Conservation (phyloP, 1,140 invertebrate genomes). For the Galleria mellonella region DNA sequence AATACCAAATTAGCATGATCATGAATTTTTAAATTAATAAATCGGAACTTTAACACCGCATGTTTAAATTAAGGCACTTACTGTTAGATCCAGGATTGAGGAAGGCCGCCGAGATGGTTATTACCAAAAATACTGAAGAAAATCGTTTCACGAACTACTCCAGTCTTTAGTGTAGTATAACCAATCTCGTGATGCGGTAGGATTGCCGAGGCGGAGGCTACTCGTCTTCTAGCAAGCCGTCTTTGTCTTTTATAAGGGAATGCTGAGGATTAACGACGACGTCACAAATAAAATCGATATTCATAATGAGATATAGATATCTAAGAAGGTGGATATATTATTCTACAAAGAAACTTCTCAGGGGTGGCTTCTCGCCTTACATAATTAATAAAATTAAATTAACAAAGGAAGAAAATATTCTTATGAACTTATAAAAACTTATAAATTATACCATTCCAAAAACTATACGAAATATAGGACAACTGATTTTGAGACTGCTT, state of each 20-base stretch:
- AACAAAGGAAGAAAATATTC: too few species aligned
- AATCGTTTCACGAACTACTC: constrained; percentile 74
- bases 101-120: constrained; percentile 53
- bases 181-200: constrained; percentile 49
- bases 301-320: constrained; percentile 67
- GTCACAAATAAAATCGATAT: constrained; percentile 61
- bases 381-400: too few species aligned
- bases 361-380: constrained; percentile 5
- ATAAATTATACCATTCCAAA: too few species aligned
- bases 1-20: too few species aligned
- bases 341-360: neutral
- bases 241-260: constrained; percentile 54
- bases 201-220: constrained; percentile 61
- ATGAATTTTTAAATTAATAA: neutral
- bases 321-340: constrained; percentile 52
- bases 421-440: too few species aligned
- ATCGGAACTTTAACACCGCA: neutral
- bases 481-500: too few species aligned
- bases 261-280: constrained; percentile 38
- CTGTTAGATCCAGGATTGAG: constrained; percentile 33
- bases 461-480: too few species aligned
- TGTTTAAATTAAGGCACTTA: constrained; percentile 23
- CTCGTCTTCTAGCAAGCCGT: constrained; percentile 34
- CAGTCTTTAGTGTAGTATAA: constrained; percentile 66
- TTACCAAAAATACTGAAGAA: constrained; percentile 73